Base-by-base conservation (phyloP, 2,888 invertebrate species). In the Elegia similella region DNA sequence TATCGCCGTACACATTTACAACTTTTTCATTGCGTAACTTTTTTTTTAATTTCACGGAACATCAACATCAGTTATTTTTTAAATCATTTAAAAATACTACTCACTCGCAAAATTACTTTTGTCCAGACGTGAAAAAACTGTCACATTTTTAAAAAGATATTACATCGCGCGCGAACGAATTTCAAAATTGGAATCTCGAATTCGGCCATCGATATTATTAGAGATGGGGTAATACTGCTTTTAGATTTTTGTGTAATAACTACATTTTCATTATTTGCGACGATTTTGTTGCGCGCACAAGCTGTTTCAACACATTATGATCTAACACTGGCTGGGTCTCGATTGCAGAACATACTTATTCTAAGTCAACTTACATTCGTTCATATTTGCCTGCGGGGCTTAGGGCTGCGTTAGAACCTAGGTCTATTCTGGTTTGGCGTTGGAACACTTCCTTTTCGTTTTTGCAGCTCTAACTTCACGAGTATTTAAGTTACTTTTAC, bases 321-420 rank as follows among this genome's bases (percentile, higher is more conserved):
- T 89, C 91, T 91, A 91, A 91, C 91, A 91, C 91, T 91, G 91
- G 84, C 88, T 76, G 84, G 80, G 80, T 84, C 86, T 85, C 88
- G 88, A 89, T 91, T 88, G 90, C 88, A 87, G 91, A 88, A 91
- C 91, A 90, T 86, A 91, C 91, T 89, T 91, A 91, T 91, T 91
- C 91, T 91, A 91, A 91, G 89, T 91, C 91, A 90, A 90, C 90
- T 91, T 87, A 91, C 91, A 91, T 90, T 91, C 91, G 91, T 91
- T 91, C 91, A 91, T 91, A 91, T 91, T 91, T 90, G 91, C 91
- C 90, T 91, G 90, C 85, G 82, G 88, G n/a, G 78, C 84, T 68
- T 91, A 91, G 91, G 91, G 91, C 79, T 91, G 90, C 67, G 81
- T 84, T 71, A 75, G 78, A 78, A 68, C 68, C 68, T 78, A 80